Evolutionary conservation across 2,797 vertebrate species (phyloP), one percentile per base, ranked within the genome.

Genomic region (Delichon dasypus): DNA sequence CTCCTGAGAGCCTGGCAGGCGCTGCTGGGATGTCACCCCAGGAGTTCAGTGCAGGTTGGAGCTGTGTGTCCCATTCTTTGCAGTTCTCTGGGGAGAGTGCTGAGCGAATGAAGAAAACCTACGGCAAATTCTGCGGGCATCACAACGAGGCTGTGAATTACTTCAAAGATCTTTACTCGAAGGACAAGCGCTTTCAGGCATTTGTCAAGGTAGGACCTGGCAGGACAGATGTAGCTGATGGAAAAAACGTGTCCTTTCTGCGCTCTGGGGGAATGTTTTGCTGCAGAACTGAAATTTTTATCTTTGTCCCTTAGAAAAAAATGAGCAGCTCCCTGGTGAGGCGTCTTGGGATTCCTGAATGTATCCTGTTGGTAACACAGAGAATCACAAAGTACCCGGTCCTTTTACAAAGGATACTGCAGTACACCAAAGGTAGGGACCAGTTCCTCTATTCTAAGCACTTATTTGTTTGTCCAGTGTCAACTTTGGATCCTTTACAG

Each of bases 301-400:
- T 54, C 51, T 96, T 89, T 90, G 73, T 75, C 85, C 96, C 97
- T 68, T 96, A 99, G 99, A 99, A 98, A 98, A 99, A 99, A 97
- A 99, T 99, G 99, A 99, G 98, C 94, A 98, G 99, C 93, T 98
- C 98, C 9, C 95, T 99, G 17, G 99, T 99, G 79, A 98, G 99
- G 55, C 98, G 99, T n/a, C 98, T 99, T 44, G 98, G 99, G 42
- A 98, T 99, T 96, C 99, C 99, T 23, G 99, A 99, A 94, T 99
- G 99, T 97, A 99, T 99, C 90, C 96, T 99, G 94, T 97, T 99
- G 74, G 99, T 99, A 73, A 99, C 99, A 18, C 99, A 99, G 97
- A 98, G 99, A 93, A 99, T 99, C 97, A 99, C 99, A 47, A 99
- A 99, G 96, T 99, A 99, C 95, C 99, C 99, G 0, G 99, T 99